Evolutionary conservation across 1,140 invertebrate genomes (phyloP).

Genomic region (Penaeus vannamei): DNA sequence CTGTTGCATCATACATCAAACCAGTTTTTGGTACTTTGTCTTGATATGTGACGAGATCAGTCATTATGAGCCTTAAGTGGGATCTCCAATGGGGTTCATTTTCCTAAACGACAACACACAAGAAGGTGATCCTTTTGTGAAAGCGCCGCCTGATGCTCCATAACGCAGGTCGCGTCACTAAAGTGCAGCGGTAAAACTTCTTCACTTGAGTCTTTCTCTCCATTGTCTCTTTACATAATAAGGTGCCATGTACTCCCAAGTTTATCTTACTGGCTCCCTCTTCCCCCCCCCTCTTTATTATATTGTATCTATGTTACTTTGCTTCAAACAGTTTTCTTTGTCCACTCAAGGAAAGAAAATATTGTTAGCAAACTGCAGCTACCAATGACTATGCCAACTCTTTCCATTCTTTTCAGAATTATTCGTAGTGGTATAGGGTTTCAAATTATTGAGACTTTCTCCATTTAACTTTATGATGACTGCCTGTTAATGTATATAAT

Average conservation of each 20-base stretch:
- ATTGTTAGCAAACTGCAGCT: slow-evolving; percentile 66
- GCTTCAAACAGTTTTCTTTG: slow-evolving; percentile 63
- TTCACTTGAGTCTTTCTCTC: slow-evolving; percentile 46
- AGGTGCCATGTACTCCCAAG: slow-evolving; percentile 65
- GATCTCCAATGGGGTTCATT: not conserved
- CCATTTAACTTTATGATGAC: slow-evolving; percentile 61
- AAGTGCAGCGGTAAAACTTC: slow-evolving; percentile 28
- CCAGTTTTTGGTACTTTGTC: slow-evolving; percentile 48
- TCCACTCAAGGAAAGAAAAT: slow-evolving; percentile 63
- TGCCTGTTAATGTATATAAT: slow-evolving; percentile 67
- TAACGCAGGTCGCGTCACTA: slow-evolving; percentile 32
- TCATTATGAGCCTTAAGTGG: slow-evolving; percentile 35
- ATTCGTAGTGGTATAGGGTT: slow-evolving; percentile 65
- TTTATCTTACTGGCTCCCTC: slow-evolving; percentile 65
- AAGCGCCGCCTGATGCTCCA: slow-evolving; percentile 24
- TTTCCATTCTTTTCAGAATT: slow-evolving; percentile 65
- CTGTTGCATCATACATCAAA: slow-evolving; percentile 46
- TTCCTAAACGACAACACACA: slow-evolving; percentile 4
- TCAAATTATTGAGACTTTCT: slow-evolving; percentile 65
- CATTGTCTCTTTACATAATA: slow-evolving; percentile 62
- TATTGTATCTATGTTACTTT: slow-evolving; percentile 66
- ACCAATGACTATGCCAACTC: slow-evolving; percentile 65
- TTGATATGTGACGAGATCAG: slow-evolving; percentile 29
- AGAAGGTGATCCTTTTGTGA: not conserved
- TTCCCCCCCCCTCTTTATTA: slow-evolving; percentile 61